These are phyloP conservation scores for Hylaeus anthracinus DNA, from an alignment of 1,140 invertebrate genomes.

Conservation along the genomic window DNA sequence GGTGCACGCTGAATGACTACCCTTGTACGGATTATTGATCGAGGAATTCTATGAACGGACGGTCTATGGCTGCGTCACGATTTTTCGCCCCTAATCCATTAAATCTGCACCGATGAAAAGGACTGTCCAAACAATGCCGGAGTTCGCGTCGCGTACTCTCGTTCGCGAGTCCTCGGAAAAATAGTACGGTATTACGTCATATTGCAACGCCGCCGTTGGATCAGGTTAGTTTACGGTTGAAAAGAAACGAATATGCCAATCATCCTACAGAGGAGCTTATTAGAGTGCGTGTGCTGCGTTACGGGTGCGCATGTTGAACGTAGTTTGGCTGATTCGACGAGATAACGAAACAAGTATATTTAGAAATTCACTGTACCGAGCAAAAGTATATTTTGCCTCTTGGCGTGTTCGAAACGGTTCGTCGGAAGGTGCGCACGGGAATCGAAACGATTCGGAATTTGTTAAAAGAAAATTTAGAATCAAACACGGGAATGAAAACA, in stretches of 20 bases:
- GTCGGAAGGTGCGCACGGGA: no score
- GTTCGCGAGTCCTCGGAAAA: neutral
- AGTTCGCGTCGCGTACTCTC: neutral
- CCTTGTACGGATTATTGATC: constrained; percentile 32
- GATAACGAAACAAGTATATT: neutral
- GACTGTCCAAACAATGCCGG: constrained; percentile 18
- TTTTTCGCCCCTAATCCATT: constrained; percentile 36
- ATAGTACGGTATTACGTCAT: neutral
- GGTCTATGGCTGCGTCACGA: neutral
- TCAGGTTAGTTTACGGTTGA: neutral
- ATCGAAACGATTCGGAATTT: neutral
- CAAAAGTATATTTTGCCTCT: neutral
- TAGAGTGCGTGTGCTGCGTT: neutral
- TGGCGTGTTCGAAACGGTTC: neutral
- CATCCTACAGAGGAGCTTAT: neutral
- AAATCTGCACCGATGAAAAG: constrained; percentile 16
- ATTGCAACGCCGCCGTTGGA: no score
- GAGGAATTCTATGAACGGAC: constrained; percentile 3
- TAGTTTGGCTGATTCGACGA: no score
- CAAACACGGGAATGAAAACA: neutral
- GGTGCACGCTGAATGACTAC: neutral
- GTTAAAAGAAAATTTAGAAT: neutral
- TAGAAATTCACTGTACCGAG: neutral
- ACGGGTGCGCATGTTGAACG: no score
- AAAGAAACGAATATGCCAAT: neutral